These are phyloP conservation scores for Ophioninae sp. DNA, from an alignment of 2,888 invertebrate genomes.

Conservation along the genomic window DNA sequence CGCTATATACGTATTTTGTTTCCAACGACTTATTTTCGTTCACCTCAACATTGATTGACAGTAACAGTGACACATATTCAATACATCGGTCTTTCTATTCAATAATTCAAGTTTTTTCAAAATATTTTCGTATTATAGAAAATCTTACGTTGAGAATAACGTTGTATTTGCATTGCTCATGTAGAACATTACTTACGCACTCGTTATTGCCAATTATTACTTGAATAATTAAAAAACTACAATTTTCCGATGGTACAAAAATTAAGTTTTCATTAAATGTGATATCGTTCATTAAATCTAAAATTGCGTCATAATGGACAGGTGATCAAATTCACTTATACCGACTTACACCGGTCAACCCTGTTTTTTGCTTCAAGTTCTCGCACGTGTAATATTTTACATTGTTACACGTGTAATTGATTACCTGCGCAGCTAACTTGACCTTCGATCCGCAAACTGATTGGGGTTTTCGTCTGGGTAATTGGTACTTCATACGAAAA, in stretches of 20 bases:
- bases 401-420: slow-evolving; percentile 5
- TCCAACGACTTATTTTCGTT: too few species aligned
- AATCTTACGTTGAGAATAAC: too few species aligned
- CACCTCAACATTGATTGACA: not conserved
- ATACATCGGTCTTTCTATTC: too few species aligned
- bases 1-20: not conserved
- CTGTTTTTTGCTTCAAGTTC: slow-evolving; percentile 3
- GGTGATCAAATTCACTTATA: not conserved
- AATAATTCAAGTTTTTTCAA: too few species aligned
- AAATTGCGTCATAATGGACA: not conserved
- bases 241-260: not conserved
- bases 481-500: slow-evolving; percentile 73
- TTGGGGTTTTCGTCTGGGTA: slow-evolving; percentile 73
- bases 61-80: not conserved
- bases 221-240: not conserved
- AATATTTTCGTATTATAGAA: too few species aligned
- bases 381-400: not conserved
- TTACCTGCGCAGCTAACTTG: slow-evolving; percentile 65
- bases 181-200: not conserved
- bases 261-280: not conserved
- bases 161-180: too few species aligned
- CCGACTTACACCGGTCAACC: not conserved
- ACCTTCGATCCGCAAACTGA: slow-evolving; percentile 70
- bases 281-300: not conserved
- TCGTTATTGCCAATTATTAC: not conserved